phyloP scores from a whole-genome alignment of 2,113 vertebrate species.

The Etia nguti region DNA sequence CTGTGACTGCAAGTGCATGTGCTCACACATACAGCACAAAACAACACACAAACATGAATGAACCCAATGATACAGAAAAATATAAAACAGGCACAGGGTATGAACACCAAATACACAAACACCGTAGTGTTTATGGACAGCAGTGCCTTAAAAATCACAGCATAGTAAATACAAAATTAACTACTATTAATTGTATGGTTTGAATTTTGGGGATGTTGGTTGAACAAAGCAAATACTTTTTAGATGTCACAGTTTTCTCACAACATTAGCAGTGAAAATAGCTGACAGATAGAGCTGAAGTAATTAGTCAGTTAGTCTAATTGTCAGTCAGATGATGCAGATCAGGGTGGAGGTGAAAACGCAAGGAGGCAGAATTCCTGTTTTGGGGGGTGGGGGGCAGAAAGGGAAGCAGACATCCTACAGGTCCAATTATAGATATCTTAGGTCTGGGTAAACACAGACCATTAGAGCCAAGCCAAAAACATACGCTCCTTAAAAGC shows the following conservation, averaged over 20 bases:
- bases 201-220: not conserved
- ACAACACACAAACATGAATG: constrained; percentile 15
- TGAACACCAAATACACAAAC: not conserved
- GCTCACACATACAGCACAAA: constrained; percentile 12
- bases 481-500: constrained; percentile 55
- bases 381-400: not conserved
- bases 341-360: not conserved
- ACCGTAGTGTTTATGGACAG: not conserved
- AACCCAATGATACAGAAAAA: not conserved
- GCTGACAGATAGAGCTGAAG: not conserved
- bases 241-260: not conserved
- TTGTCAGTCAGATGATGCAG: not conserved
- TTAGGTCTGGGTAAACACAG: constrained; percentile 54
- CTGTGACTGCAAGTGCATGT: constrained; percentile 27
- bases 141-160: not conserved
- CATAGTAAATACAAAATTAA: not conserved
- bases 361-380: not conserved
- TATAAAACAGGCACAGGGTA: not conserved
- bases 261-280: not conserved
- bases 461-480: constrained; percentile 59
- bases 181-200: not conserved
- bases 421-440: constrained; percentile 65
- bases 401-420: constrained; percentile 28
- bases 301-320: not conserved
- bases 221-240: not conserved